phyloP scores from a whole-genome alignment of 2,888 invertebrate genomes.

The Napeogenes sylphis region DNA sequence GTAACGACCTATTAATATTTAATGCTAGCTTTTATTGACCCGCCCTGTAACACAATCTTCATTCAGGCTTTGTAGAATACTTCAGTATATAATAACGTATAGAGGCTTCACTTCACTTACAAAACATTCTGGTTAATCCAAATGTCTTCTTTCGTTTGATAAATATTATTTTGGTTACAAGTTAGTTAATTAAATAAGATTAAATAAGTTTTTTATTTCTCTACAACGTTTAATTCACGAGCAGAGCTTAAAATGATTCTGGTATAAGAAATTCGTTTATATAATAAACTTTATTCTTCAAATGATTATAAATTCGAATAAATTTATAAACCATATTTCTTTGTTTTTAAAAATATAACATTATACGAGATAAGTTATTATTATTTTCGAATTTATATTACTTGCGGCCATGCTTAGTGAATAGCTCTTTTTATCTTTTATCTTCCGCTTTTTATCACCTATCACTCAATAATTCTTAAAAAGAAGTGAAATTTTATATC shows the following conservation, averaged over 20 bases:
- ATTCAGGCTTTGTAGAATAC: conserved; percentile 39
- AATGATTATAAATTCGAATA: too few species aligned
- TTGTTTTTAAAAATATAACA: too few species aligned
- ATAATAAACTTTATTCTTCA: background rate
- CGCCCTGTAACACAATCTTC: conserved; percentile 61
- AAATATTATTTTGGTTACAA: too few species aligned
- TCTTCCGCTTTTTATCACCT: conserved; percentile 1
- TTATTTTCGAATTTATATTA: too few species aligned
- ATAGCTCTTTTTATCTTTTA: too few species aligned
- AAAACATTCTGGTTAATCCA: background rate
- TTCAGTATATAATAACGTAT: conserved; percentile 38
- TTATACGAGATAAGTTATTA: too few species aligned
- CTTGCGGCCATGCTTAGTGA: too few species aligned
- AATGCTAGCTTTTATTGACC: conserved; percentile 69
- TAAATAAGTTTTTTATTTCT: background rate
- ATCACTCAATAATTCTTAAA: conserved; percentile 25
- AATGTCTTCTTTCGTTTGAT: too few species aligned
- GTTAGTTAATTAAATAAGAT: background rate
- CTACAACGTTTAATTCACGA: too few species aligned
- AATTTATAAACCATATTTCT: too few species aligned
- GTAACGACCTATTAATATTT: conserved; percentile 77
- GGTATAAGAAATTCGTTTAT: too few species aligned
- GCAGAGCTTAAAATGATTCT: too few species aligned
- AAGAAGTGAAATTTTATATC: conserved; percentile 25
- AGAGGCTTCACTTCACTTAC: background rate